Evolutionary conservation across 1,140 invertebrate species (phyloP), one percentile per base, ranked within the genome.

Genomic region (Oedothorax gibbosus): DNA sequence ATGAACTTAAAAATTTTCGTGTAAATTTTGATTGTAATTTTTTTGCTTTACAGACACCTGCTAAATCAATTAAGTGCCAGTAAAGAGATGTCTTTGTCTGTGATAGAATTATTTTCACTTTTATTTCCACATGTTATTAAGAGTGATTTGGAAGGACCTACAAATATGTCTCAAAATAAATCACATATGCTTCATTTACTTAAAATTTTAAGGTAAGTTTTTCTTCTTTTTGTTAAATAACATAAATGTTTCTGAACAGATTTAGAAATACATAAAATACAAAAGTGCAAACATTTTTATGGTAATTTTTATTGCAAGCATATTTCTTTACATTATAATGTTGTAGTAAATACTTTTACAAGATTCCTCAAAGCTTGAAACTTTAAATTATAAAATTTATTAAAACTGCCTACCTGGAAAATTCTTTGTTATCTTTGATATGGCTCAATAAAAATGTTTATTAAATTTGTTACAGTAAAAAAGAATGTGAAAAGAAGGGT

Each of bases 171-270:
- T 5, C 51, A 56, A 72, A 82, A 73, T 57, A 84, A 76, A 50
- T 75, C 60, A 11, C 71, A 57, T n/a, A 66, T 75, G 62, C 20
- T 84, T 11, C 72, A 75, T 84, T 66, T 84, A 53, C 60, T 76
- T 20, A 2, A 21, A 65, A 53, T 84, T 35, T 51, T 84, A 35
- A 51, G 71, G 35, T 35, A 35, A 35, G 35, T 35, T 35, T 35
- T 35, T 35, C 35, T 1, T 35, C 5, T 35, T 35, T 35, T 35
- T 35, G 1, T 35, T n/a, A n/a, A n/a, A 35, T 35, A 35, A 2
- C 5, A 5, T 35, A 35, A 2, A 35, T 35, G 35, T 35, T 35
- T 35, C 35, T 35, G 35, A 35, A 35, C 35, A 2, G 35, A 35
- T 35, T n/a, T n/a, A n/a, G 5, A 35, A 35, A 5, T 35, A 35